phyloP scores from a whole-genome alignment of 1,140 invertebrate species.

The Periplaneta americana region DNA sequence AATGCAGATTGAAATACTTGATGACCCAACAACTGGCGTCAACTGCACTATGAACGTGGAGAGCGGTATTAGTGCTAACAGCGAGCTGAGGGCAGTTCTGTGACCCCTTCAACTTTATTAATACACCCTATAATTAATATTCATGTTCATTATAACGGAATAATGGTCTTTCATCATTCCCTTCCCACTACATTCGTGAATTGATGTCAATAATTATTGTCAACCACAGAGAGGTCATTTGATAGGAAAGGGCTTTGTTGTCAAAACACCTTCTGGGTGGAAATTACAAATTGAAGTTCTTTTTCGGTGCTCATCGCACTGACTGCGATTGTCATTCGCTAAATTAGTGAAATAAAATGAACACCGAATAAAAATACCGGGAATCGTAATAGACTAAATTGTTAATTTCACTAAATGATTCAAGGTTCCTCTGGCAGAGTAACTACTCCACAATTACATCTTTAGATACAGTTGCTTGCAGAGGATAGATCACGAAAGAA shows the following conservation, averaged over 20 bases:
- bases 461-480: too few species aligned
- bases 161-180: neutral
- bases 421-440: too few species aligned
- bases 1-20: too few species aligned
- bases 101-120: neutral
- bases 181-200: neutral
- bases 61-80: neutral
- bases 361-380: too few species aligned
- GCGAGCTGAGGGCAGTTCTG: neutral
- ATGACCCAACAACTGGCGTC: too few species aligned
- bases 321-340: neutral
- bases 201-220: neutral
- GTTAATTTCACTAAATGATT: too few species aligned
- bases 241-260: neutral
- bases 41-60: neutral
- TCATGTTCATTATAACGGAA: neutral
- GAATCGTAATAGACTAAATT: too few species aligned
- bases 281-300: neutral
- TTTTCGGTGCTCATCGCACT: neutral
- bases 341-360: too few species aligned
- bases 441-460: too few species aligned
- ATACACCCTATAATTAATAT: neutral
- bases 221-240: neutral
- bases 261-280: neutral
- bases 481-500: too few species aligned